A percentile compares a stretch with the other conserved stretches of the same genome.
phyloP scores from a whole-genome alignment of 2,888 invertebrate genomes.

The Melanophora roralis region DNA sequence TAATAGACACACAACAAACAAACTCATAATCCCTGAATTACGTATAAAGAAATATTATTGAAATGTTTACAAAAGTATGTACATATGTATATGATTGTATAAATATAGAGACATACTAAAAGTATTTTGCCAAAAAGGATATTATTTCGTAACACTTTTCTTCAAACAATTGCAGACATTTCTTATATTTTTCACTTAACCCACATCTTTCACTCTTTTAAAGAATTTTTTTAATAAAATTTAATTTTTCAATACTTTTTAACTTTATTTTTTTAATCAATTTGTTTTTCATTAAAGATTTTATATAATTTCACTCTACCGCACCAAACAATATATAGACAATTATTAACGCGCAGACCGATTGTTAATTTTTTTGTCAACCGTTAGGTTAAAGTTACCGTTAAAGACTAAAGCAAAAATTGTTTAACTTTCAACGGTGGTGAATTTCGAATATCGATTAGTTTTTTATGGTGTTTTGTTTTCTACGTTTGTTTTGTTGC shows the following conservation, averaged over 20 bases:
- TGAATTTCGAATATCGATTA: conserved; percentile 56
- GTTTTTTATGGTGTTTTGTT: conserved; percentile 9
- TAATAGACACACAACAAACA: background rate
- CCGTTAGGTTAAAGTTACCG: conserved; percentile 58
- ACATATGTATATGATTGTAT: background rate
- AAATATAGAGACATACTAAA: background rate
- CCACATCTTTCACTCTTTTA: background rate
- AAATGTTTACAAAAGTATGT: too few relatives aligned
- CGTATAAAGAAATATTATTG: background rate
- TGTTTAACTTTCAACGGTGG: conserved; percentile 35
- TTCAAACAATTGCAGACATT: background rate
- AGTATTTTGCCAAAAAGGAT: conserved; percentile 42
- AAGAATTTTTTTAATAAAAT: background rate
- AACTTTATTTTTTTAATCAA: background rate
- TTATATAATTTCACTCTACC: conserved; percentile 33
- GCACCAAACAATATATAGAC: conserved; percentile 28
- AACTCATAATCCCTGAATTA: background rate
- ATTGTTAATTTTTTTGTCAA: conserved; percentile 24
- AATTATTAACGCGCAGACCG: background rate
- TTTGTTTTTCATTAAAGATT: conserved; percentile 1
- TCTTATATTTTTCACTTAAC: background rate
- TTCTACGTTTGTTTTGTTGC: conserved; percentile 31
- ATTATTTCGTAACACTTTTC: conserved; percentile 62
- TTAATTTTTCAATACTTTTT: background rate
- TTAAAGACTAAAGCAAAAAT: conserved; percentile 55